Evolutionary conservation across 2,888 invertebrate species (phyloP).

Genomic region (Digitonthophagus gazella): DNA sequence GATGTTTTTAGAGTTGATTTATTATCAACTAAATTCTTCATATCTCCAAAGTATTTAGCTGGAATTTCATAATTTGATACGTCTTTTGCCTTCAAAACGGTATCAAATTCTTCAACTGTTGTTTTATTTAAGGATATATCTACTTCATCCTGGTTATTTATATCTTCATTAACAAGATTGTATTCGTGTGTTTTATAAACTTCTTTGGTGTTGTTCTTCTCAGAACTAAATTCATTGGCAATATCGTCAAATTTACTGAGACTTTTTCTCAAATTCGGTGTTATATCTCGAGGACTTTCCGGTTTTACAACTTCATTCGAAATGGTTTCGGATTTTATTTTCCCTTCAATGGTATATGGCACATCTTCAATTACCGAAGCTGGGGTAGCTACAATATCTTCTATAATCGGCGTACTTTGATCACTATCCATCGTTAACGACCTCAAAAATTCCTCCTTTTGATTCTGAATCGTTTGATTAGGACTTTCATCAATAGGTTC

Average conservation of each 20-base stretch:
- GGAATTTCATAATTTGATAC: not conserved
- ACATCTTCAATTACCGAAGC: not conserved
- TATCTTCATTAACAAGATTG: conserved; percentile 1
- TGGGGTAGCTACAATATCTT: not conserved
- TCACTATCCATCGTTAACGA: conserved; percentile 26
- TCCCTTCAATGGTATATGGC: no score
- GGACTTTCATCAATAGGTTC: conserved; percentile 30
- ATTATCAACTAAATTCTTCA: conserved; percentile 18
- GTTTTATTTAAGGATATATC: not conserved
- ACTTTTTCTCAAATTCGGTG: conserved; percentile 5
- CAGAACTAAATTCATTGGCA: conserved; percentile 5
- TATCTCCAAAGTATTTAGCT: conserved; percentile 20
- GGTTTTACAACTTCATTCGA: not conserved
- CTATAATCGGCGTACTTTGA: conserved; percentile 11
- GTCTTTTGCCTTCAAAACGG: conserved; percentile 3
- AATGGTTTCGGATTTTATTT: not conserved
- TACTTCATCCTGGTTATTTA: not conserved
- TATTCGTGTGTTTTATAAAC: not conserved
- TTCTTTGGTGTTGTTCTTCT: not conserved
- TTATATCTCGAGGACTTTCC: not conserved
- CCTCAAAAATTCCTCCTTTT: conserved; percentile 27
- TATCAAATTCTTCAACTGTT: not conserved
- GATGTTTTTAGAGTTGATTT: conserved; percentile 18
- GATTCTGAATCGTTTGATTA: conserved; percentile 21
- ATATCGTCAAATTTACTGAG: conserved; percentile 8